Evolutionary conservation across 2,797 vertebrate species (phyloP).

Genomic region (Phalloptychus januarius): DNA sequence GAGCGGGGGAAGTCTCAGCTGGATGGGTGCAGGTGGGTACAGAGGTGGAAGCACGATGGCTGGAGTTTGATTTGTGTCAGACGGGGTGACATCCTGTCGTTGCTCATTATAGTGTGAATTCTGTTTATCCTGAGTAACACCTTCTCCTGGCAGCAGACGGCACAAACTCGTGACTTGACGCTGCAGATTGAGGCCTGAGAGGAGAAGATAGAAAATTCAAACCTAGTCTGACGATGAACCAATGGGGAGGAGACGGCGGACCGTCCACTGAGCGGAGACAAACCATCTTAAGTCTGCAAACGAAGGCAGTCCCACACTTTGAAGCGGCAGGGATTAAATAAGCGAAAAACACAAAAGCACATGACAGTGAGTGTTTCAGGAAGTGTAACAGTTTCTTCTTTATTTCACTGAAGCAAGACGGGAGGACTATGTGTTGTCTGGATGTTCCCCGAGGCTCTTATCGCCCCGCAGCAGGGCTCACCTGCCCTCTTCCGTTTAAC

Average conservation of each 20-base stretch:
- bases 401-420: slow-evolving; percentile 53
- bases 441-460: slow-evolving; percentile 64
- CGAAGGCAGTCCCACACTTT: slow-evolving; percentile 22
- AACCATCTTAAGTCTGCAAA: slow-evolving; percentile 23
- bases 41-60: slow-evolving; percentile 42
- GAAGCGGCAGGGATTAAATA: slow-evolving; percentile 31
- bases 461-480: slow-evolving; percentile 73
- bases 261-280: slow-evolving; percentile 20
- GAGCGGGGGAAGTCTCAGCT: slow-evolving; percentile 63
- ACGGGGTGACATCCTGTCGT: slow-evolving; percentile 59
- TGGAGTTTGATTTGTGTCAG: slow-evolving; percentile 67
- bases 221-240: slow-evolving; percentile 17
- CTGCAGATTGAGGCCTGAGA: slow-evolving; percentile 32
- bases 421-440: slow-evolving; percentile 49
- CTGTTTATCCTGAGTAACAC: slow-evolving; percentile 54
- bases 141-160: slow-evolving; percentile 50
- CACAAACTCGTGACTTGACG: slow-evolving; percentile 42
- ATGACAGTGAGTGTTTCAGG: slow-evolving; percentile 39
- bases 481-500: slow-evolving; percentile 72
- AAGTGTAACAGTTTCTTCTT: slow-evolving; percentile 47
- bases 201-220: slow-evolving; percentile 11
- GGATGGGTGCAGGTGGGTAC: slow-evolving; percentile 73
- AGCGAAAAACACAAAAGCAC: slow-evolving; percentile 48
- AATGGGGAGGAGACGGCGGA: slow-evolving; percentile 25
- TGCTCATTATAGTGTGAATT: slow-evolving; percentile 75